Base-by-base conservation (phyloP, 1,140 invertebrate species). In the Lasaia peninsularis region DNA sequence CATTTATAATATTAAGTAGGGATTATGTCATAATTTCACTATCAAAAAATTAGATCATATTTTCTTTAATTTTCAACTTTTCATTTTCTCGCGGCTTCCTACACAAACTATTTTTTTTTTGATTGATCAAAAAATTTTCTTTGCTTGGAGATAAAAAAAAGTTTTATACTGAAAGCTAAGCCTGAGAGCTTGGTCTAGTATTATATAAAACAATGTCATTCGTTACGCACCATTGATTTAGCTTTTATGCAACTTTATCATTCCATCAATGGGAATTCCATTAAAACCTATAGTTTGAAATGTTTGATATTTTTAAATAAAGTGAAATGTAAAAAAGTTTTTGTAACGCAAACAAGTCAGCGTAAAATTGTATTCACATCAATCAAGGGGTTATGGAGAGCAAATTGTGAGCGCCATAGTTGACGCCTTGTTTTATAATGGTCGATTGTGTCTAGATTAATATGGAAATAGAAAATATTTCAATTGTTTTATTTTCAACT, bases 241-340 rank as follows among this genome's bases (percentile, higher is more conserved):
- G 37, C 16, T 40, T 16, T 40, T 40, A 16, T 40, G 8, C 37
- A 16, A 8, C 37, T 40, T 40, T 40, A 18, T 35, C 8, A 40
- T 14, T 40, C 35, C 35, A 18, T 14, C 35, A 18, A 40, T 40
- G 16, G 12, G 35, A 16, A 40, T 40, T 40, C 35, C 35, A 40
- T 14, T 40, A 18, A 14, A 40, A 5, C 33, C 14, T 40, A 18
- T 40, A 14, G 35, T 12, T 40, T 40, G 14, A 16, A 40, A 40
- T 40, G 14, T 35, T 35, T 35, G 34, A 35, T 35, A 35, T 35
- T 35, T 35, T 35, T 33, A n/a, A n/a, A n/a, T n/a, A 12, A 35
- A 35, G 12, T n/a, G 5, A 35, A 35, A 12, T 35, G 12, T 37
- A 8, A 7, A 16, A 6, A 37, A 16, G 4, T 37, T 14, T 37